Conservation (phyloP, 1,140 invertebrate species). For the Bombus breviceps region DNA sequence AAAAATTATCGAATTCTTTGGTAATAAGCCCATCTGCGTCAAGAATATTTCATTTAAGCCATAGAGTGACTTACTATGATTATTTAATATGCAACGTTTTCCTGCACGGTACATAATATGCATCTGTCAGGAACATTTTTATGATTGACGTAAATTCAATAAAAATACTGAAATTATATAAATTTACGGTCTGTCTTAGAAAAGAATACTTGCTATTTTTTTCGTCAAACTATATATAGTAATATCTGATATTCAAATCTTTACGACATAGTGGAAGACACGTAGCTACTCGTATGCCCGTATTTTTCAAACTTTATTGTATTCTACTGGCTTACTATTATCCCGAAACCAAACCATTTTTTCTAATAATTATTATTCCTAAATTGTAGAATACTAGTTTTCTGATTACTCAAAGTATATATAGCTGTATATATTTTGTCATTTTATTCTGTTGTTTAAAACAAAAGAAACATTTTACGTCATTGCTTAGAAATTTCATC, state of each 20-base stretch:
- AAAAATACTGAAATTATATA: background rate
- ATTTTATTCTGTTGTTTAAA: background rate
- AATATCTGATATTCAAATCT: background rate
- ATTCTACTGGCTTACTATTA: no score
- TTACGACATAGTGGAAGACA: no score
- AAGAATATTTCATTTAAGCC: background rate
- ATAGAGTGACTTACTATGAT: background rate
- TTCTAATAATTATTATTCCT: background rate
- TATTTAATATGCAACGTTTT: background rate
- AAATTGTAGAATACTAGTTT: background rate
- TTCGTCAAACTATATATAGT: background rate
- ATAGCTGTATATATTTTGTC: background rate
- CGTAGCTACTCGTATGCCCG: no score
- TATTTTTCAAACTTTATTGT: no score
- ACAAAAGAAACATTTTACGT: background rate
- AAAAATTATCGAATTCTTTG: background rate
- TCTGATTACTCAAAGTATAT: background rate
- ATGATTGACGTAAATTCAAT: background rate
- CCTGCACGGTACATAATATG: no score
- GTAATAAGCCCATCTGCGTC: no score
- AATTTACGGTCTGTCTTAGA: no score
- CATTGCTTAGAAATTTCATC: background rate
- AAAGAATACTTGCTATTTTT: background rate
- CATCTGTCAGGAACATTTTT: background rate
- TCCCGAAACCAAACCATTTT: background rate